Evolutionary conservation across 2,888 invertebrate genomes (phyloP).

Genomic region (Trichacis sp.): DNA sequence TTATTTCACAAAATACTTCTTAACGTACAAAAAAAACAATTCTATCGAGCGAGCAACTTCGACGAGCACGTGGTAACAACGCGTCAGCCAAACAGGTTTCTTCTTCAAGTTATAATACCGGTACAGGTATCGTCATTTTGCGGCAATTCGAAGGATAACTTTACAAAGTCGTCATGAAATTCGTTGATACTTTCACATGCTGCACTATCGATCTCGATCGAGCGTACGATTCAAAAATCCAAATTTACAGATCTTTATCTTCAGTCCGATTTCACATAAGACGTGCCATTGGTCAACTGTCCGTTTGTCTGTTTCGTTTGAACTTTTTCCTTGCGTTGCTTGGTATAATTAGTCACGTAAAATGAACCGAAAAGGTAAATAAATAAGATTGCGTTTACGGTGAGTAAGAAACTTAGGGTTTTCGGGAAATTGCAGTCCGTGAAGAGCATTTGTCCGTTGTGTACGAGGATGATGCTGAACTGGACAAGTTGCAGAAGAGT

Average conservation of each 20-base stretch:
- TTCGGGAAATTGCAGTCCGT: conserved; percentile 76
- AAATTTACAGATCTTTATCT: not conserved
- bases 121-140: not conserved
- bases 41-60: not conserved
- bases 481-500: conserved; percentile 90
- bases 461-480: conserved; percentile 81
- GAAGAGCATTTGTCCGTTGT: conserved; percentile 71
- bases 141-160: too few relatives aligned
- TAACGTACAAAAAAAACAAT: too few relatives aligned
- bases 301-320: conserved; percentile 5
- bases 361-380: conserved; percentile 84
- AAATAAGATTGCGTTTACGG: conserved; percentile 78
- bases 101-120: not conserved
- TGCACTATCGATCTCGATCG: conserved; percentile 10
- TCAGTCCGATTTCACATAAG: conserved; percentile 24
- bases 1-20: too few relatives aligned
- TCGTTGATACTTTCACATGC: conserved; percentile 4
- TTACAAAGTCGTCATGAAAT: not conserved
- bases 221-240: too few relatives aligned
- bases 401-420: conserved; percentile 75
- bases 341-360: conserved; percentile 77
- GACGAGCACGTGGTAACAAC: not conserved
- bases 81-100: not conserved
- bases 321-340: conserved; percentile 8
- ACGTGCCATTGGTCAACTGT: conserved; percentile 1